Base-by-base conservation (phyloP, 2,797 vertebrate species). In the Esox masquinongy region DNA sequence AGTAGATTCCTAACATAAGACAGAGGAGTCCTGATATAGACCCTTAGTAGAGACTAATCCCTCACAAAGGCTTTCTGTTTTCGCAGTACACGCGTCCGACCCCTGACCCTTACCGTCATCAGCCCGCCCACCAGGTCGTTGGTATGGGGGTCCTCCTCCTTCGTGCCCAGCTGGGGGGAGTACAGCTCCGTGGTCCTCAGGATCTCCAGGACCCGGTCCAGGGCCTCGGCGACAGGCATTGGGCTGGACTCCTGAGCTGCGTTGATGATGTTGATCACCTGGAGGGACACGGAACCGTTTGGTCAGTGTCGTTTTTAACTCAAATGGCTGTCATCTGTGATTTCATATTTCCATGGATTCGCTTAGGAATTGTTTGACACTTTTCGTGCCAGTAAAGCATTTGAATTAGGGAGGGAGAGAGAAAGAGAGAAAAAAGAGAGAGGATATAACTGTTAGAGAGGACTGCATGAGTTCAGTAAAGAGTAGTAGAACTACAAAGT, bases 191-290 rank as follows among this genome's bases (percentile, higher is more conserved):
- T 96, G 81, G 96, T 97, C 88, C 97, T 94, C 79, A 99, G 93
- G 78, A 99, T 99, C 90, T 99, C 97, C 88, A 99, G 92, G 83
- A 98, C 97, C 0, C 95, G 95, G 79, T 99, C 97, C 90, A 99
- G 93, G 75, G 97, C 97, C 89, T 99, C 97, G 0, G 96, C 96
- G 77, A 99, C 97, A 0, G 95, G 95, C 92, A 97, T 86, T 0
- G 97, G 95, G 73, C 97, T 99, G 91, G 94, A 97, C 82, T 99
- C 97, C 94, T 99, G 98, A 34, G 97, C 97, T 75, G 96, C 95
- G 34, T 95, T 99, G 90, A 99, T 98, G 89, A 99, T 99, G 90
- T 96, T 99, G 86, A 99, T 99, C 31, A 99, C 96, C 98, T 99
- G 83, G 19, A 69, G 50, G 0, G 79, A 39, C 29, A 82, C 17